Evolutionary conservation across 2,888 invertebrate genomes (phyloP).

Genomic region (Seira musarum): DNA sequence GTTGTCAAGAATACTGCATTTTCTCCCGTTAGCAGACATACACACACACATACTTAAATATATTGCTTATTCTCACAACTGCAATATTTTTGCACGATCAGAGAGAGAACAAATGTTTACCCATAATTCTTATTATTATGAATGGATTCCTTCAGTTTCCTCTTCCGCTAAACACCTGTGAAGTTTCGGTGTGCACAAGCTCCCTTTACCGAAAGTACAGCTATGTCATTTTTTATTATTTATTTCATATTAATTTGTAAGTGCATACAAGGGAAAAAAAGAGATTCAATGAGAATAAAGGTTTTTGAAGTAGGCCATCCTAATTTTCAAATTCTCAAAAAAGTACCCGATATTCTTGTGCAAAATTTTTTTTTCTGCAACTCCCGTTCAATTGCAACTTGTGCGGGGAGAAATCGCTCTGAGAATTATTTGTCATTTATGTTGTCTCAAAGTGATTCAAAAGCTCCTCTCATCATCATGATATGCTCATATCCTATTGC

Average conservation of each 20-base stretch:
- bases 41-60: too few species aligned
- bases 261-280: constrained; percentile 25
- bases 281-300: constrained; percentile 24
- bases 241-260: constrained; percentile 50
- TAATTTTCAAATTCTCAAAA: constrained; percentile 43
- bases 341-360: constrained; percentile 5
- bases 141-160: not conserved
- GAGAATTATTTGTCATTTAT: too few species aligned
- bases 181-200: too few species aligned
- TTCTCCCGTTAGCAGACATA: not conserved
- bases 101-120: constrained; percentile 10
- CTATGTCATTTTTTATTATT: constrained; percentile 34
- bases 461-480: too few species aligned
- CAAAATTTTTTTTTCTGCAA: not conserved
- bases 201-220: constrained; percentile 12
- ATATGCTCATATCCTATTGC: too few species aligned
- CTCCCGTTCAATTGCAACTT: too few species aligned
- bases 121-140: not conserved
- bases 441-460: too few species aligned
- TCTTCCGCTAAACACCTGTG: constrained; percentile 19
- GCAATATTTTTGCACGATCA: constrained; percentile 10
- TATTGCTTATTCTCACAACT: not conserved
- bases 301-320: constrained; percentile 58
- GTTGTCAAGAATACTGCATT: not conserved
- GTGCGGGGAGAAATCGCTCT: too few species aligned